These are phyloP conservation scores for Caenorhabditis uteleia DNA, from an alignment of 2,888 invertebrate genomes.

Conservation along the genomic window DNA sequence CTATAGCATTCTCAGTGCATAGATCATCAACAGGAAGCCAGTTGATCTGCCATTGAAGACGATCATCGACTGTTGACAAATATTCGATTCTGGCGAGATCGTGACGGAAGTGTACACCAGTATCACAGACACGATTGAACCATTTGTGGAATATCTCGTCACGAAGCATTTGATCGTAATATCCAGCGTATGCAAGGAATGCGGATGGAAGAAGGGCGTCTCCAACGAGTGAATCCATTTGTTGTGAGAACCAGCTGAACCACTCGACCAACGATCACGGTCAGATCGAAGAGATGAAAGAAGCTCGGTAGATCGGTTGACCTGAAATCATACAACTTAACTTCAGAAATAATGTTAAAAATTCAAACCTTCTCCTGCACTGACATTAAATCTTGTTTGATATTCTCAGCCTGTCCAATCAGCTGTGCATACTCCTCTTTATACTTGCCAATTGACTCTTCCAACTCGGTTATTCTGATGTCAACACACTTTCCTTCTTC, in stretches of 20 bases:
- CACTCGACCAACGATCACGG: slow-evolving; percentile 94
- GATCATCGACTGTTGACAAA: slow-evolving; percentile 95
- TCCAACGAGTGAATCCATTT: slow-evolving; percentile 91
- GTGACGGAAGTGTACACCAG: slow-evolving; percentile 84
- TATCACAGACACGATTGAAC: slow-evolving; percentile 89
- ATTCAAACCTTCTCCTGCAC: slow-evolving; percentile 94
- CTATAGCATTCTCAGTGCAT: slow-evolving; percentile 97
- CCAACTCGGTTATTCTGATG: slow-evolving; percentile 73
- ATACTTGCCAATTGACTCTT: slow-evolving; percentile 93
- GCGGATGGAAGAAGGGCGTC: slow-evolving; percentile 81
- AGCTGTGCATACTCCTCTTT: slow-evolving; percentile 99
- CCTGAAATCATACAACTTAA: slow-evolving; percentile 72
- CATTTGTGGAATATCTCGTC: slow-evolving; percentile 93
- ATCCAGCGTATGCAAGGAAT: slow-evolving; percentile 94
- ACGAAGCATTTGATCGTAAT: slow-evolving; percentile 79
- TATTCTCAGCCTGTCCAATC: slow-evolving; percentile 97
- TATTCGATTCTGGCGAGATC: slow-evolving; percentile 94
- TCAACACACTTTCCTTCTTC: slow-evolving; percentile 88
- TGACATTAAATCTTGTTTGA: slow-evolving; percentile 93
- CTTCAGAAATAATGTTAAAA: too few relatives aligned
- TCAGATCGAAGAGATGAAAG: slow-evolving; percentile 93
- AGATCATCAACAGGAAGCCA: slow-evolving; percentile 82
- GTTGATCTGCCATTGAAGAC: slow-evolving; percentile 75
- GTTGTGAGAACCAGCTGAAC: slow-evolving; percentile 97
- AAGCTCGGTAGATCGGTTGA: slow-evolving; percentile 92